A percentile compares a stretch with the other conserved stretches of the same genome.
These are phyloP conservation scores for Protobothrops mucrosquamatus DNA, from an alignment of 2,113 vertebrate species.

Conservation along the genomic window DNA sequence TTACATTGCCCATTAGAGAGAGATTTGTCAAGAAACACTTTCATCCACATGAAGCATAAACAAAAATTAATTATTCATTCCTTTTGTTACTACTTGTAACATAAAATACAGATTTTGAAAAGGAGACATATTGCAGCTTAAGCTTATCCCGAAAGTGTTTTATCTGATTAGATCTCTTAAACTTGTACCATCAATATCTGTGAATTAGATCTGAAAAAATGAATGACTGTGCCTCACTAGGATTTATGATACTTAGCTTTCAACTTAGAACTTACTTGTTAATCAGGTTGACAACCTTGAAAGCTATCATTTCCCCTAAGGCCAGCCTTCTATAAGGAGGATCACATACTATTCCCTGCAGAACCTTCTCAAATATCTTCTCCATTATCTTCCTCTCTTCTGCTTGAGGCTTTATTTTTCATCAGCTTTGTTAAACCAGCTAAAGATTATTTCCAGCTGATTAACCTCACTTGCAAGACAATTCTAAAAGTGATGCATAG, in stretches of 20 bases:
- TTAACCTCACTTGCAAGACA: neutral
- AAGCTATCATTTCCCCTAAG: neutral
- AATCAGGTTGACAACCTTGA: neutral
- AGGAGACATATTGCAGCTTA: neutral
- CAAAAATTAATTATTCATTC: neutral
- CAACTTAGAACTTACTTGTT: neutral
- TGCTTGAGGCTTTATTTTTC: neutral
- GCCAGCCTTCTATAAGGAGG: neutral
- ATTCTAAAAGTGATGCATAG: neutral
- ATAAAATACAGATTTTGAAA: neutral
- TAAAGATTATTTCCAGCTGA: neutral
- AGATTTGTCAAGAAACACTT: neutral
- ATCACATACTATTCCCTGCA: neutral
- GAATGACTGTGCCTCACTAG: neutral
- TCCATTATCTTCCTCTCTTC: neutral
- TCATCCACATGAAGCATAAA: neutral
- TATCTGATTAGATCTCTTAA: neutral
- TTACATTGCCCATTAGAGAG: slow-evolving; percentile 9
- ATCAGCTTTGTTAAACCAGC: neutral
- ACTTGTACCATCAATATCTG: neutral
- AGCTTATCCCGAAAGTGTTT: neutral
- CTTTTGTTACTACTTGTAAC: neutral
- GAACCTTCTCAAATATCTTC: neutral
- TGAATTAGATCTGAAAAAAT: neutral
- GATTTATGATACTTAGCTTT: neutral